Conservation (phyloP, 2,797 vertebrate species). For the Gymnoscopelus microlampas region DNA sequence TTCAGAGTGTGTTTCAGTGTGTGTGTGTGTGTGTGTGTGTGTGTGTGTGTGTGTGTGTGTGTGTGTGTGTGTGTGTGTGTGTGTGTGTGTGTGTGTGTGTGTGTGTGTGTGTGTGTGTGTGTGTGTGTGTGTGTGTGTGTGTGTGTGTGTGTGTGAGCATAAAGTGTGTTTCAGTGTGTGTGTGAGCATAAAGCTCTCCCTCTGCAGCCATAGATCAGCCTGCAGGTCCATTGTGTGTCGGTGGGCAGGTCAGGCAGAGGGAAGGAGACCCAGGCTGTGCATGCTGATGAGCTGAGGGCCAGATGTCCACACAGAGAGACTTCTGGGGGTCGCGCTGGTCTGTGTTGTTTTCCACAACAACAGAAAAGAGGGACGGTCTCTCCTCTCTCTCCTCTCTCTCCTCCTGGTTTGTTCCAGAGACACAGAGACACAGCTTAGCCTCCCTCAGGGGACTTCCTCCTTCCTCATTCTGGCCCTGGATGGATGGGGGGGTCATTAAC, state of each 20-base stretch:
- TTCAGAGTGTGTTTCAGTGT: constrained; percentile 51
- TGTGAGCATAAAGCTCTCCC: too few species aligned
- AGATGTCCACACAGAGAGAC: constrained; percentile 70
- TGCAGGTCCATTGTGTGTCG: constrained; percentile 63
- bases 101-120: constrained; percentile 22
- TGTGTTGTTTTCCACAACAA: constrained; percentile 48
- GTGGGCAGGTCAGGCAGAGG: constrained; percentile 62
- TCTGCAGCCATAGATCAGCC: constrained; percentile 71
- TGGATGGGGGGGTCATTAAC: constrained; percentile 49
- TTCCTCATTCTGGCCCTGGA: constrained; percentile 27
- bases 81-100: constrained; percentile 7
- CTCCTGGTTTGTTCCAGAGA: constrained; percentile 15
- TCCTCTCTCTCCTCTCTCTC: too few species aligned
- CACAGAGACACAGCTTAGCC: background rate
- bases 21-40: too few species aligned
- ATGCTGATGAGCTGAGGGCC: constrained; percentile 72
- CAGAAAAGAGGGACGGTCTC: constrained; percentile 32
- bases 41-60: too few species aligned
- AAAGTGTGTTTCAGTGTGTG: constrained; percentile 57
- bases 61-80: too few species aligned
- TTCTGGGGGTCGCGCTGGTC: constrained; percentile 25
- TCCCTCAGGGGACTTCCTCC: constrained; percentile 61
- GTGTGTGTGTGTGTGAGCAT: constrained; percentile 16
- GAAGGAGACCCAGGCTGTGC: constrained; percentile 64
- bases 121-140: constrained; percentile 32